These are phyloP conservation scores for Glaucidium brasilianum DNA, from an alignment of 2,113 vertebrate genomes.

Conservation along the genomic window DNA sequence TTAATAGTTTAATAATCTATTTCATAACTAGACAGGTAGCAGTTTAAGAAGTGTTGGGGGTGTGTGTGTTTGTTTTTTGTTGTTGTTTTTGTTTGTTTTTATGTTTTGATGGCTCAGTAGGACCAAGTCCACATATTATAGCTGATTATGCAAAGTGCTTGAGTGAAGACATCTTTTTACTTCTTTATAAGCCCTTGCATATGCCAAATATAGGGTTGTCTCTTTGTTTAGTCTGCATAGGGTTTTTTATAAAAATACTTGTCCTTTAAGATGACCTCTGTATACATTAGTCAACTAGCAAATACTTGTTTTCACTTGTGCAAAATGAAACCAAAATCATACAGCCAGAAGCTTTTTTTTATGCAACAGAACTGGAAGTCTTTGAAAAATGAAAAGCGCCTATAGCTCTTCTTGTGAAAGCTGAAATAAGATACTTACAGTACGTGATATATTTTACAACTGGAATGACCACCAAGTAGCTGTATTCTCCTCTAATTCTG, in stretches of 20 bases:
- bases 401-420: background rate
- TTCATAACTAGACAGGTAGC: background rate
- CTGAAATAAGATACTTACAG: background rate
- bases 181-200: background rate
- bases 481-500: background rate
- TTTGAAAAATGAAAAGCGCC: background rate
- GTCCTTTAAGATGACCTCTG: background rate
- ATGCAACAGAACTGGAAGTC: background rate
- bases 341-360: background rate
- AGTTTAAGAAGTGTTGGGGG: background rate
- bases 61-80: too few species aligned
- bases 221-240: background rate
- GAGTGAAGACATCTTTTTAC: background rate
- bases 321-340: background rate
- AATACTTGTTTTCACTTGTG: background rate
- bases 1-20: background rate
- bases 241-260: background rate
- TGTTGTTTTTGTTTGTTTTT: background rate
- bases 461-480: background rate
- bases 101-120: background rate
- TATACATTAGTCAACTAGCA: background rate
- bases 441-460: background rate
- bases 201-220: background rate
- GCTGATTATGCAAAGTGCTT: background rate
- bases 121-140: background rate